Evolutionary conservation across 2,113 vertebrate genomes (phyloP), one percentile per base, ranked within the genome.

Genomic region (Gopherus flavomarginatus): DNA sequence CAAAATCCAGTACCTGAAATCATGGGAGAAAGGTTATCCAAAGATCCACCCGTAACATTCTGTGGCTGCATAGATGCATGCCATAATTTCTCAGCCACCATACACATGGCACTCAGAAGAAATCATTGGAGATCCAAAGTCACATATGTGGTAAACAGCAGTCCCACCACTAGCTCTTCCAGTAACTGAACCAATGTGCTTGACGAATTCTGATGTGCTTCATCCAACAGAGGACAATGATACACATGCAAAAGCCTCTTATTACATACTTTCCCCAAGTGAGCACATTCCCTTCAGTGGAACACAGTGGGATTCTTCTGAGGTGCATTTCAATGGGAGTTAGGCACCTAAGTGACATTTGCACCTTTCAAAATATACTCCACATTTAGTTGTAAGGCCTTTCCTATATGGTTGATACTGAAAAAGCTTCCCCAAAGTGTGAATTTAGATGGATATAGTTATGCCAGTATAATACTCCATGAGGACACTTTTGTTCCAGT

Each of bases 1-100:
- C 87, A 99, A 97, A 97, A 99, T 99, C 99, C 99, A 99, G 98
- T 99, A 99, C 98, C 99, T 99, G 97, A 96, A 98, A 98, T 72
- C 5, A 95, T 85, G 27, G 95, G 47, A 92, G 4, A 90, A 52
- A 1, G 12, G 22, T 93, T 94, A 11, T 16, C 6, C 53, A 81
- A 27, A 44, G 83, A 95, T 52, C 78, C 47, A 56, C 14, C 5
- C 14, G 12, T 65, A 93, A 62, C 21, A 59, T 85, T 78, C 21
- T 50, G 29, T 75, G 24, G 8, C 47, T 92, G 42, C 14, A 47
- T 31, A 21, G 57, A 50, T 22, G 35, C 42, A 19, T 7, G 82
- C 56, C 22, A 59, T 27, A 53, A 49, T 31, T 50, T 42, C 65
- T 72, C 80, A 52, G 31, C 26, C 27, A 44, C 53, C 2, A 27